Percentiles rank a stretch among this genome's conserved stretches.
These are phyloP conservation scores for Heterodera schachtii DNA, from an alignment of 1,140 invertebrate genomes.

Conservation along the genomic window DNA sequence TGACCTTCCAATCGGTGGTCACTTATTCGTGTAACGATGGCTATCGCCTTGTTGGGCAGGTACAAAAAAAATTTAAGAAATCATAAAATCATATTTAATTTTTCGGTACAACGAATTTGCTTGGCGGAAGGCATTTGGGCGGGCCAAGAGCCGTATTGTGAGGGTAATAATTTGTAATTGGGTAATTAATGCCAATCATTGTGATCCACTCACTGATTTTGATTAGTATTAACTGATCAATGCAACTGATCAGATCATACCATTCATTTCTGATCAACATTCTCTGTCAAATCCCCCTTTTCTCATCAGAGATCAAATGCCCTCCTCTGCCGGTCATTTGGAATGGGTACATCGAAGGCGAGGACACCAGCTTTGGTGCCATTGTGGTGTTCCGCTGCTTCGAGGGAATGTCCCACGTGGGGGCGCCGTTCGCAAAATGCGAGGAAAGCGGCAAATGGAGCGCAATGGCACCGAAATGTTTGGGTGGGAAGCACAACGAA, in stretches of 20 bases:
- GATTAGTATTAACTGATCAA: too few relatives aligned
- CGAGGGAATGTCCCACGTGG: constrained; percentile 79
- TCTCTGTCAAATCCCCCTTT: background rate
- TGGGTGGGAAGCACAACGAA: constrained; percentile 68
- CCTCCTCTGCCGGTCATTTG: constrained; percentile 83
- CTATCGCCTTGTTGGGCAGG: constrained; percentile 86
- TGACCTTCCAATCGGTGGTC: constrained; percentile 77
- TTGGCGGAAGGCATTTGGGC: constrained; percentile 90
- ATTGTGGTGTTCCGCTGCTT: constrained; percentile 90
- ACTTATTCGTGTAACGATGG: constrained; percentile 88
- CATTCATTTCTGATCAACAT: constrained; percentile 25
- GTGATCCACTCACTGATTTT: too few relatives aligned
- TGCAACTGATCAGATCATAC: background rate
- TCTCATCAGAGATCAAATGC: constrained; percentile 83
- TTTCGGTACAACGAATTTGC: constrained; percentile 76
- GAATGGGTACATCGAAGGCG: constrained; percentile 92
- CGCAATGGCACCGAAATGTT: constrained; percentile 83
- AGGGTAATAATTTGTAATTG: constrained; percentile 71
- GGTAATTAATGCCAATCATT: too few relatives aligned
- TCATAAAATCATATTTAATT: constrained; percentile 12
- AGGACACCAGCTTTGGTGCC: constrained; percentile 82
- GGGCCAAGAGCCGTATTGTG: constrained; percentile 80
- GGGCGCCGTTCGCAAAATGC: constrained; percentile 78
- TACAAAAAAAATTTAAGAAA: constrained; percentile 39
- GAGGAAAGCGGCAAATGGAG: constrained; percentile 89